Evolutionary conservation across 2,888 invertebrate genomes (phyloP), one percentile per base, ranked within the genome.

Genomic region (Clistopyga incitator): DNA sequence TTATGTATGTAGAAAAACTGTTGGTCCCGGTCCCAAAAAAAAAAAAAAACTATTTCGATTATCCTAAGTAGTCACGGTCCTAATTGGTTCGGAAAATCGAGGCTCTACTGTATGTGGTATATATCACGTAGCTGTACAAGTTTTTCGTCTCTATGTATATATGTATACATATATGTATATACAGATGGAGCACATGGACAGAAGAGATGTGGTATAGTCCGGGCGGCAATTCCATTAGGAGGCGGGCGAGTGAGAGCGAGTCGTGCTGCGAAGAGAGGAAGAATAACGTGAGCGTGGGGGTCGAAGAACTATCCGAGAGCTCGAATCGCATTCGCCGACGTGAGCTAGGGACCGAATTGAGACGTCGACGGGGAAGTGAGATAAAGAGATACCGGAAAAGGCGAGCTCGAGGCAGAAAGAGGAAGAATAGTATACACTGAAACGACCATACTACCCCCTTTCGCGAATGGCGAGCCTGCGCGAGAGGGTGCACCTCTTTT

Each of bases 171-270:
- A 25, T 52, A 52, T 34, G 56, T 34, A 59, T 15, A 23, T 45
- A 61, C 4, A 11, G 25, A 42, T 79, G 81, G 1, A 38, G 29
- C 65, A 67, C 56, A 67, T 59, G 25, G 18, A 70, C 34, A 34
- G 47, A 20, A 54, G 71, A 78, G 71, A 61, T 78, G 71, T 34
- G 81, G 74, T 84, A 76, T 70, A 75, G 81, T 81, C 59, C n/a
- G 85, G 84, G 80, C 70, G 84, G 87, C 90, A 91, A 92, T 92
- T 91, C 91, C 90, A 92, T 92, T 92, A 92, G 89, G 86, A 89
- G 89, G 86, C 87, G 89, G 88, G 88, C 87, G 86, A 76, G 56
- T 52, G 64, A 71, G 75, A 81, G 59, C 65, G 50, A 38, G 34
- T 29, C 25, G 56, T 34, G 72, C 54, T 47, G 70, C 20, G 64